Conservation (phyloP, 2,113 vertebrate species). For the Pao palembangensis region DNA sequence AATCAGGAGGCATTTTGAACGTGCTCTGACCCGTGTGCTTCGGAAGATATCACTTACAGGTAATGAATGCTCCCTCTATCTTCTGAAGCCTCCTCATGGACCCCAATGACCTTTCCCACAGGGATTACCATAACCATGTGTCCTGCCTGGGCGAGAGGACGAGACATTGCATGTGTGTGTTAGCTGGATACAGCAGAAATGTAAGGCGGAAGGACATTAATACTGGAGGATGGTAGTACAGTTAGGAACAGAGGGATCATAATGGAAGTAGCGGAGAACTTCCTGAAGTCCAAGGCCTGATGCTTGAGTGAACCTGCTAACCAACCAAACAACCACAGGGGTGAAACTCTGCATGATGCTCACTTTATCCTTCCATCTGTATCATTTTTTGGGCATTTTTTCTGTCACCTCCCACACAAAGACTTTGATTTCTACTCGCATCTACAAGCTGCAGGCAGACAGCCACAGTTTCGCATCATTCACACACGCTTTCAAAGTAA, state of each 20-base stretch:
- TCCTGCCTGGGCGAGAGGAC: neutral
- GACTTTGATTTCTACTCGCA: no score
- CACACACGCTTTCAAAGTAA: conserved; percentile 18
- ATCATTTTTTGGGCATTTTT: no score
- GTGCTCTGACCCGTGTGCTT: conserved; percentile 6
- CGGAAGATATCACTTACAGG: conserved; percentile 33
- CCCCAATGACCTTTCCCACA: conserved; percentile 32
- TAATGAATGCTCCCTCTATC: conserved; percentile 39
- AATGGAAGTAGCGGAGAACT: no score
- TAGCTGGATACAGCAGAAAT: neutral
- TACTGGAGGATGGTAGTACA: neutral
- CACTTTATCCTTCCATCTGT: no score
- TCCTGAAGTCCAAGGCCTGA: no score
- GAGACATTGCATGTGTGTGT: conserved; percentile 5
- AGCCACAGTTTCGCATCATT: conserved; percentile 1
- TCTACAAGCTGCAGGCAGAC: no score
- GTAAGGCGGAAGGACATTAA: conserved; percentile 4
- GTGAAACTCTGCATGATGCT: no score
- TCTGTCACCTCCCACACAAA: no score
- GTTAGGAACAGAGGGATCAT: conserved; percentile 1
- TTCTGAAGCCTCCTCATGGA: conserved; percentile 19
- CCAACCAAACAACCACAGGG: no score
- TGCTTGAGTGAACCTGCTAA: no score
- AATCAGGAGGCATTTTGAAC: neutral
- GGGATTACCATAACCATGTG: conserved; percentile 17